Conservation (phyloP, 2,113 vertebrate genomes). For the Orycteropus afer region DNA sequence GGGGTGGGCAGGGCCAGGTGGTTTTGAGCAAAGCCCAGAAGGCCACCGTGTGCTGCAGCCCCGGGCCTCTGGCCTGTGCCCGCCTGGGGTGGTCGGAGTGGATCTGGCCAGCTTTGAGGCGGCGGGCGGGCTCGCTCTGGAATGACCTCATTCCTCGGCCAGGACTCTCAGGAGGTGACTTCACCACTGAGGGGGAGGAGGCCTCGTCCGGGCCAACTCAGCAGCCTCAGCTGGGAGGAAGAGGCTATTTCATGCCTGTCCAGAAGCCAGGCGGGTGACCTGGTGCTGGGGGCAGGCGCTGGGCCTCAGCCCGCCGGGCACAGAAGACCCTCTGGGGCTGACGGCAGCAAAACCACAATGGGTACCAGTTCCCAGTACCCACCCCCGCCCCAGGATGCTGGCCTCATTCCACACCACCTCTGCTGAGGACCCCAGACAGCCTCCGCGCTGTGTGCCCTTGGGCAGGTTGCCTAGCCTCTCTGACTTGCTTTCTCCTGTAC, state of each 20-base stretch:
- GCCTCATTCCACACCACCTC: not conserved
- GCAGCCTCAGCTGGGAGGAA: not conserved
- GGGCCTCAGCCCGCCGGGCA: not conserved
- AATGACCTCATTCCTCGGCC: not conserved
- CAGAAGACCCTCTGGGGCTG: not conserved
- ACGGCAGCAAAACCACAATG: accelerated
- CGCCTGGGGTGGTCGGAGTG: accelerated
- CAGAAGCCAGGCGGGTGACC: not conserved
- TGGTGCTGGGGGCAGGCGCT: not conserved
- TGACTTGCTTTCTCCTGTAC: not conserved
- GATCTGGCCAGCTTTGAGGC: not conserved
- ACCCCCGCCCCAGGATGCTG: not conserved
- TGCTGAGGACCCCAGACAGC: not conserved
- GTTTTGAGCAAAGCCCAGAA: not conserved
- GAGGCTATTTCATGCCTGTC: not conserved
- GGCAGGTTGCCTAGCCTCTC: not conserved
- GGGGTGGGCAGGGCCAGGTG: too few species aligned
- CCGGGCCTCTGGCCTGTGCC: not conserved
- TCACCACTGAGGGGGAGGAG: not conserved
- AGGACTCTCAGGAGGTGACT: not conserved
- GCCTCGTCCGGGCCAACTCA: not conserved
- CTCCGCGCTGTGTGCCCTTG: not conserved
- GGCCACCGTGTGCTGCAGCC: not conserved
- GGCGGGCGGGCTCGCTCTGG: not conserved
- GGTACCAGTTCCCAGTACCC: not conserved